Percentiles rank a stretch among this genome's conserved stretches.
phyloP scores from a whole-genome alignment of 2,113 vertebrate species.

The Petromus typicus region DNA sequence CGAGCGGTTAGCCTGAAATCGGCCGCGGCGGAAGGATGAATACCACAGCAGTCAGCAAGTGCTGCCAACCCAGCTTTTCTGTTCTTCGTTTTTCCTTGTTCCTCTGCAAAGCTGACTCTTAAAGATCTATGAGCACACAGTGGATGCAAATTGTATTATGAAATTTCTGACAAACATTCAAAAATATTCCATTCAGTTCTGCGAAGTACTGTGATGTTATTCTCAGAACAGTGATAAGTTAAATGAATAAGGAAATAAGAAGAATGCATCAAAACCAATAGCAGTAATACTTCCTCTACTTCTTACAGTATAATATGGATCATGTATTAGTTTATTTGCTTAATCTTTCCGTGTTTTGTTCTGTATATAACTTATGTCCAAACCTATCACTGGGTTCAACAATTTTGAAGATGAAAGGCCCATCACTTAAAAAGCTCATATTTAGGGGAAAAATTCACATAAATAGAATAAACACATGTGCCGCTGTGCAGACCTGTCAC shows the following conservation, averaged over 20 bases:
- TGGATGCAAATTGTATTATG: slow-evolving; percentile 13
- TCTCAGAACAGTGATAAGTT: not conserved
- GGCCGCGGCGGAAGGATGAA: not conserved
- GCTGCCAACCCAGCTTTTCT: not conserved
- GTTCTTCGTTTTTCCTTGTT: not conserved
- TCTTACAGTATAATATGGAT: not conserved
- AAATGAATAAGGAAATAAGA: not conserved
- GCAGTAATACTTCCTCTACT: not conserved
- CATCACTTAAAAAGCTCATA: not conserved
- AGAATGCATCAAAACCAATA: slow-evolving; percentile 30
- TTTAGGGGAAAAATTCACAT: not conserved
- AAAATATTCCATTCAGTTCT: slow-evolving; percentile 29
- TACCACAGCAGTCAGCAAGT: not conserved
- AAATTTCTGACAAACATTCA: slow-evolving; percentile 43
- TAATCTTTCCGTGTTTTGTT: not conserved
- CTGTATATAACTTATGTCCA: not conserved
- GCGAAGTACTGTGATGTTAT: not conserved
- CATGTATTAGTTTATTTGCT: slow-evolving; percentile 19
- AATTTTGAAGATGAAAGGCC: not conserved
- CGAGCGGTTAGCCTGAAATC: not conserved
- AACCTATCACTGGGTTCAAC: not conserved
- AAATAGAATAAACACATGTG: not conserved
- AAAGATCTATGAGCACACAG: slow-evolving; percentile 41
- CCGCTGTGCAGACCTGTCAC: no score
- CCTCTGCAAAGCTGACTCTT: not conserved